phyloP scores from a whole-genome alignment of 2,113 vertebrate genomes.

The Hippolais icterina region DNA sequence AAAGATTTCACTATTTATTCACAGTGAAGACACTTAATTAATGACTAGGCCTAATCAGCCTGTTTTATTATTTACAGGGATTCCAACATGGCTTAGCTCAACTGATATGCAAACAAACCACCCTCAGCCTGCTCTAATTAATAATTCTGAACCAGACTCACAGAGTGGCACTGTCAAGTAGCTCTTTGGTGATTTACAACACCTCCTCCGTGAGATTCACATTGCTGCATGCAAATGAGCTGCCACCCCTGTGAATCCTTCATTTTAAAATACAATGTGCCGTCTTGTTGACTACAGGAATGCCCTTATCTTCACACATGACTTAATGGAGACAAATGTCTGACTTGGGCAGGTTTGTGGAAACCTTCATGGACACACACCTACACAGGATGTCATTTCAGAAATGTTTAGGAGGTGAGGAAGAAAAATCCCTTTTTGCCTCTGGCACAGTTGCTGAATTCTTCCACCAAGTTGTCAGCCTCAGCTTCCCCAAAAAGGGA shows the following conservation, averaged over 20 bases:
- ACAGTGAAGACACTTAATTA: constrained; percentile 80
- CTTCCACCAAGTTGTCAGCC: neutral
- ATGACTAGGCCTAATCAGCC: constrained; percentile 75
- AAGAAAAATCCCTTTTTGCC: neutral
- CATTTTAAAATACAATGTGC: constrained; percentile 39
- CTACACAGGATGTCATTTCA: neutral
- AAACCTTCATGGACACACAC: neutral
- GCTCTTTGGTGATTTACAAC: constrained; percentile 72
- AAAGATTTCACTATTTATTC: constrained; percentile 74
- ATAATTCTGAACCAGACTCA: constrained; percentile 73
- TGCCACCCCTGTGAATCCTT: constrained; percentile 55
- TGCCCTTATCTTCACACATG: constrained; percentile 63
- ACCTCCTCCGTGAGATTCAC: constrained; percentile 35
- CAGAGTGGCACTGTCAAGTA: constrained; percentile 60
- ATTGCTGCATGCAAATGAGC: constrained; percentile 74
- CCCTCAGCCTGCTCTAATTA: constrained; percentile 72
- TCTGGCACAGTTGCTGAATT: neutral
- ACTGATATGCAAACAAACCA: constrained; percentile 74
- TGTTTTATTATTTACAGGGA: constrained; percentile 79
- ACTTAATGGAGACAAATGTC: constrained; percentile 71
- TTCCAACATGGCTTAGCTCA: constrained; percentile 70
- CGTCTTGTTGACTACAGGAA: constrained; percentile 33
- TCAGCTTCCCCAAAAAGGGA: neutral
- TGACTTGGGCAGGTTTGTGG: constrained; percentile 24
- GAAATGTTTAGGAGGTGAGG: neutral